Evolutionary conservation across 1,140 invertebrate species (phyloP).

Genomic region (Oscheius sp.): DNA sequence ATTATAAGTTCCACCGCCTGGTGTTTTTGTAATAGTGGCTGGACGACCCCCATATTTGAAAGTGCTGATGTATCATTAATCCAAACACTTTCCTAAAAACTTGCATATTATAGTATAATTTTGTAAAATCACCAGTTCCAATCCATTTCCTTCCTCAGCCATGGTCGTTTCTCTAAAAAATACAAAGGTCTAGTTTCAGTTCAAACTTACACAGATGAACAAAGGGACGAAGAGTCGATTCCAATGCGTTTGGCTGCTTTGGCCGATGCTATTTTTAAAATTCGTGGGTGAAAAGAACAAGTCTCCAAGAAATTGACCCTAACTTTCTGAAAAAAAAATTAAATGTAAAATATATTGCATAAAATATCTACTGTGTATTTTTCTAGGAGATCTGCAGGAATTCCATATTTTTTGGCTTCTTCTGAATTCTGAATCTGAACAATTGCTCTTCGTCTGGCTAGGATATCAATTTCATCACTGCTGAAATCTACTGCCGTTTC

Average conservation of each 20-base stretch:
- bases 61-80: too few relatives aligned
- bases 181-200: too few relatives aligned
- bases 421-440: constrained; percentile 13
- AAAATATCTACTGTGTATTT: constrained; percentile 16
- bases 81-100: too few relatives aligned
- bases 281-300: not conserved
- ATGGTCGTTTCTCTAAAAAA: too few relatives aligned
- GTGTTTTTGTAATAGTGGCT: too few relatives aligned
- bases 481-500: constrained; percentile 9
- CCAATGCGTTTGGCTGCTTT: not conserved
- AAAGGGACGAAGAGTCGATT: too few relatives aligned
- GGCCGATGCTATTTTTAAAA: not conserved
- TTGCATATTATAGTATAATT: too few relatives aligned
- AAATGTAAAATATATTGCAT: not conserved
- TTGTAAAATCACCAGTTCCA: too few relatives aligned
- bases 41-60: too few relatives aligned
- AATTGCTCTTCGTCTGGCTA: constrained; percentile 17
- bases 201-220: too few relatives aligned
- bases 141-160: too few relatives aligned
- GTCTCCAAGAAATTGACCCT: not conserved
- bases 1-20: too few relatives aligned
- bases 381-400: constrained; percentile 8
- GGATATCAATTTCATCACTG: constrained; percentile 16
- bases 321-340: constrained; percentile 7
- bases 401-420: constrained; percentile 27